A percentile compares a stretch with the other conserved stretches of the same genome.
Conservation (phyloP, 2,888 invertebrate species). For the Drosophila melanocephala region DNA sequence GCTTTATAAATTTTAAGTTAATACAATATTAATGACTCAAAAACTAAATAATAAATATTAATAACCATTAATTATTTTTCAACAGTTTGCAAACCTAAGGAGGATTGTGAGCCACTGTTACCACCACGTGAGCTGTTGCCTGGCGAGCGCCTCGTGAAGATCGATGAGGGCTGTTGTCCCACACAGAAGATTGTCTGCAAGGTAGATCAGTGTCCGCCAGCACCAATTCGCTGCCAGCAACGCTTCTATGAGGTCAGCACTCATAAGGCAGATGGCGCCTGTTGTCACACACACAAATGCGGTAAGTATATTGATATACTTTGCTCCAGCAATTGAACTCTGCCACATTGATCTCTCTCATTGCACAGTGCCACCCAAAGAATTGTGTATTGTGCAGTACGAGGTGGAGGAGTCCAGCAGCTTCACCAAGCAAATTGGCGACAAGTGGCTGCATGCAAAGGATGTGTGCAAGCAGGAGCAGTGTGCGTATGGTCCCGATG, state of each 20-base stretch:
- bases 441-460: slow-evolving; percentile 85
- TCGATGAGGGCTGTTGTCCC: slow-evolving; percentile 91
- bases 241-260: slow-evolving; percentile 87
- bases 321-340: not conserved
- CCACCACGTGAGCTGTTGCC: slow-evolving; percentile 86
- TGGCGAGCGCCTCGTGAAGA: slow-evolving; percentile 88
- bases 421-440: slow-evolving; percentile 84
- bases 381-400: slow-evolving; percentile 82
- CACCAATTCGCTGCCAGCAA: slow-evolving; percentile 85
- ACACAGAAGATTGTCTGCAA: slow-evolving; percentile 88
- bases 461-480: slow-evolving; percentile 85
- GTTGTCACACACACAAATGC: slow-evolving; percentile 90
- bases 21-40: not conserved
- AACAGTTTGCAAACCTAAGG: slow-evolving; percentile 90
- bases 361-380: slow-evolving; percentile 80
- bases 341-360: not conserved
- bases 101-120: slow-evolving; percentile 88
- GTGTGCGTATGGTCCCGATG: slow-evolving; percentile 82
- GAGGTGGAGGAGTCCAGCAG: slow-evolving; percentile 77
- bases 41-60: not conserved
- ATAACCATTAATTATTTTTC: not conserved
- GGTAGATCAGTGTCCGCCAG: slow-evolving; percentile 88
- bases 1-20: not conserved
- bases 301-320: slow-evolving; percentile 85
- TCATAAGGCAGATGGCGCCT: slow-evolving; percentile 85